phyloP scores from a whole-genome alignment of 2,113 vertebrate species.

The Oryzias celebensis region DNA sequence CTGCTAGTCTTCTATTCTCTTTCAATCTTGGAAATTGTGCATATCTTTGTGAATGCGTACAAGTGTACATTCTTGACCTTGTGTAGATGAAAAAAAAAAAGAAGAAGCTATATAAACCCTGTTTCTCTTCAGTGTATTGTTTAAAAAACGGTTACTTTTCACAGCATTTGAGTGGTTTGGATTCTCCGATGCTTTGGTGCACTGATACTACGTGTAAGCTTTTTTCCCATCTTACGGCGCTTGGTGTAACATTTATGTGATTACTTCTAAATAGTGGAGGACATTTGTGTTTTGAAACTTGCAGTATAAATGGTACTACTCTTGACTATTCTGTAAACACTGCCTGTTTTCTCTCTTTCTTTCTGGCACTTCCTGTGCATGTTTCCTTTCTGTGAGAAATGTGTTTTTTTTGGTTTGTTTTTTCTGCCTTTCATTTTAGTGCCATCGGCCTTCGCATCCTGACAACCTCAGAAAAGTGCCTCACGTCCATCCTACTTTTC shows the following conservation, averaged over 20 bases:
- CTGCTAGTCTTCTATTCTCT: constrained; percentile 86
- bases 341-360: constrained; percentile 73
- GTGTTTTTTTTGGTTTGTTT: constrained; percentile 24
- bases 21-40: constrained; percentile 73
- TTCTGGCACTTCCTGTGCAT: constrained; percentile 51
- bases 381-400: constrained; percentile 56
- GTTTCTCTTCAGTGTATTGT: constrained; percentile 78
- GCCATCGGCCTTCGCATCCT: constrained; percentile 81
- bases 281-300: constrained; percentile 82
- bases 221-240: constrained; percentile 77
- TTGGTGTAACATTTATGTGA: constrained; percentile 80
- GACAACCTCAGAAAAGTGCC: constrained; percentile 94
- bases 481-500: constrained; percentile 88
- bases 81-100: constrained; percentile 66
- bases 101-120: constrained; percentile 67
- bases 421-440: constrained; percentile 67
- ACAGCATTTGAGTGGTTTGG: constrained; percentile 80
- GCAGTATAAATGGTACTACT: constrained; percentile 81
- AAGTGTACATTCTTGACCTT: constrained; percentile 76
- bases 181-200: constrained; percentile 78
- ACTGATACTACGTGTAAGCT: constrained; percentile 77
- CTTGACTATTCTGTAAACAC: constrained; percentile 82
- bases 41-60: constrained; percentile 80
- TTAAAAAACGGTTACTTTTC: constrained; percentile 68
- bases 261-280: constrained; percentile 80